phyloP scores from a whole-genome alignment of 2,113 vertebrate species.

The Ursus arctos region DNA sequence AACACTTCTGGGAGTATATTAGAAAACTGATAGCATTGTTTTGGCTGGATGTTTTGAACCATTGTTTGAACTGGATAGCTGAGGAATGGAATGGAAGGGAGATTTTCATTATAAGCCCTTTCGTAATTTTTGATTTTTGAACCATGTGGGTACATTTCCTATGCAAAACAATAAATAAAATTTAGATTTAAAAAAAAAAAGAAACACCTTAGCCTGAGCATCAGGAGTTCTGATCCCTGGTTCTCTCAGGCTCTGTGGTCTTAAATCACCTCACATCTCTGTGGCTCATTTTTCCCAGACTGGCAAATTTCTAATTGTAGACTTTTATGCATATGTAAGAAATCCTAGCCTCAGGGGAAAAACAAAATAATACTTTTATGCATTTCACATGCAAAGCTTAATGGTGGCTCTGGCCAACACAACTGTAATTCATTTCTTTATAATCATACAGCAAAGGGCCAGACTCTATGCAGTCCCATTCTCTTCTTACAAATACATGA shows the following conservation, averaged over 20 bases:
- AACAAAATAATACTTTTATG: not conserved
- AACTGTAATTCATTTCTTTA: not conserved
- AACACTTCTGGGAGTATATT: not conserved
- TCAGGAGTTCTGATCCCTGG: not conserved
- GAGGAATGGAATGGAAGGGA: not conserved
- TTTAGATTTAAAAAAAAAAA: not conserved
- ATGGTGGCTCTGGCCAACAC: not conserved
- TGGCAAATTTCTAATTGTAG: constrained; percentile 11
- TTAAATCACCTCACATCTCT: not conserved
- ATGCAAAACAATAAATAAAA: constrained; percentile 8
- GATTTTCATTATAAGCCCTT: constrained; percentile 4
- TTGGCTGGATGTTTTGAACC: too few species aligned
- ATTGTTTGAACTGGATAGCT: not conserved
- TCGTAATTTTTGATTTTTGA: not conserved
- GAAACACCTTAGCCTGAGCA: not conserved
- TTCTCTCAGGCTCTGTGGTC: not conserved
- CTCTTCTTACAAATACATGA: not conserved
- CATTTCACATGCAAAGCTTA: not conserved
- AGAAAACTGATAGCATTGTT: not conserved
- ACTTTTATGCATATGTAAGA: not conserved
- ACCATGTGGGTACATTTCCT: not conserved
- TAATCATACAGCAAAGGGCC: not conserved
- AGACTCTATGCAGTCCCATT: not conserved
- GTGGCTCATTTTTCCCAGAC: not conserved
- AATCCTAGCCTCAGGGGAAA: not conserved